These are phyloP conservation scores for Pseudomyrmex concolor DNA, from an alignment of 1,140 invertebrate genomes.

Conservation along the genomic window DNA sequence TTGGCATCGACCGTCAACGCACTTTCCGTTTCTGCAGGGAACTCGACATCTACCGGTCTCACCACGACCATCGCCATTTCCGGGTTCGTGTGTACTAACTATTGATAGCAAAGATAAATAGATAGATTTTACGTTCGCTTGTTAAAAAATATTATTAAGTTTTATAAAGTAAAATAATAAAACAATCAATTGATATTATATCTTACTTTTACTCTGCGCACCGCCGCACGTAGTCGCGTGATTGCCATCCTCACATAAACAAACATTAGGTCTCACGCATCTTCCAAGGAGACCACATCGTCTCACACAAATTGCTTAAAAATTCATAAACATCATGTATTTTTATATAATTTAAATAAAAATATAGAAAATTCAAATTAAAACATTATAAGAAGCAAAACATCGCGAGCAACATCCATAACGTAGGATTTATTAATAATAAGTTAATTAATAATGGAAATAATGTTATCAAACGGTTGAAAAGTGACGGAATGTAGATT, in stretches of 20 bases:
- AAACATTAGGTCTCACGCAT: constrained; percentile 93
- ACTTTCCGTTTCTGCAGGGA: constrained; percentile 92
- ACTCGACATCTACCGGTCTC: constrained; percentile 87
- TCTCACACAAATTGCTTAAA: constrained; percentile 91
- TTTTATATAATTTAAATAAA: background rate
- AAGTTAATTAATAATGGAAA: constrained; percentile 10
- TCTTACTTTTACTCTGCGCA: constrained; percentile 70
- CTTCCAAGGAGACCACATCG: constrained; percentile 89
- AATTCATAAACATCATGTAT: background rate
- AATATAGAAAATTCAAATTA: no score
- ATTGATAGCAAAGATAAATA: constrained; percentile 22
- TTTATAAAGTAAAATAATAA: constrained; percentile 40
- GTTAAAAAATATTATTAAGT: constrained; percentile 56
- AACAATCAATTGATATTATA: background rate
- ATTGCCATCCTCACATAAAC: constrained; percentile 89
- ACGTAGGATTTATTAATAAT: background rate
- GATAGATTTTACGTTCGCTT: background rate
- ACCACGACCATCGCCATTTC: constrained; percentile 67
- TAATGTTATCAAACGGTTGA: constrained; percentile 24
- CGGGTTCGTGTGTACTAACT: constrained; percentile 72
- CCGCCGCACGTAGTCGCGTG: constrained; percentile 85
- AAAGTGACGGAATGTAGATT: constrained; percentile 31
- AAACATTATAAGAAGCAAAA: background rate
- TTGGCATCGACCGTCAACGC: constrained; percentile 89
- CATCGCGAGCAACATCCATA: background rate